Evolutionary conservation across 2,113 vertebrate genomes (phyloP).

Genomic region (Dasyprocta punctata): DNA sequence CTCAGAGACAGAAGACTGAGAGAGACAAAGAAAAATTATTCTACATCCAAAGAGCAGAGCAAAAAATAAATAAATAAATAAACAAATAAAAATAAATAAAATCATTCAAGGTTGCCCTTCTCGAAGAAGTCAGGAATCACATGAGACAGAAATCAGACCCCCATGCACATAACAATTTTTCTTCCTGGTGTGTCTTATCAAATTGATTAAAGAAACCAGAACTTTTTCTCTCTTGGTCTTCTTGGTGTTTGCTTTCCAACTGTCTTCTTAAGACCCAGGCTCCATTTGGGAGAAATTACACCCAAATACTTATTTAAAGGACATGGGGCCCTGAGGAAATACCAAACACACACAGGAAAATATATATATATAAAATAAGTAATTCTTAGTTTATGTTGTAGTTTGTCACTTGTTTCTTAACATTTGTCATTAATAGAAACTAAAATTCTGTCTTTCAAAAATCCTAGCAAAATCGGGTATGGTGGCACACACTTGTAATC

Average conservation of each 20-base stretch:
- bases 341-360: background rate
- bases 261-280: background rate
- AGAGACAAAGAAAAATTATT: background rate
- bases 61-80: background rate
- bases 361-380: background rate
- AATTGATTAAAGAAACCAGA: background rate
- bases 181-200: slow-evolving; percentile 16
- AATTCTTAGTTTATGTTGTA: background rate
- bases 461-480: background rate
- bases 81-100: too few relatives aligned
- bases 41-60: background rate
- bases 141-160: background rate
- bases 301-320: background rate
- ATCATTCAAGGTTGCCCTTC: background rate
- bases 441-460: slow-evolving; percentile 1
- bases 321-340: too few relatives aligned
- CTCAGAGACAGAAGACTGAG: slow-evolving; percentile 3
- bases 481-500: too few relatives aligned
- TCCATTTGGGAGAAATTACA: slow-evolving; percentile 30
- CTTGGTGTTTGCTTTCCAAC: slow-evolving; percentile 20
- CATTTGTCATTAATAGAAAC: slow-evolving; percentile 18
- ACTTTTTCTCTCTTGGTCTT: background rate
- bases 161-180: background rate
- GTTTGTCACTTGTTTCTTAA: background rate
- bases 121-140: background rate